Evolutionary conservation across 2,797 vertebrate genomes (phyloP).

Genomic region (Eulemur albifrons): DNA sequence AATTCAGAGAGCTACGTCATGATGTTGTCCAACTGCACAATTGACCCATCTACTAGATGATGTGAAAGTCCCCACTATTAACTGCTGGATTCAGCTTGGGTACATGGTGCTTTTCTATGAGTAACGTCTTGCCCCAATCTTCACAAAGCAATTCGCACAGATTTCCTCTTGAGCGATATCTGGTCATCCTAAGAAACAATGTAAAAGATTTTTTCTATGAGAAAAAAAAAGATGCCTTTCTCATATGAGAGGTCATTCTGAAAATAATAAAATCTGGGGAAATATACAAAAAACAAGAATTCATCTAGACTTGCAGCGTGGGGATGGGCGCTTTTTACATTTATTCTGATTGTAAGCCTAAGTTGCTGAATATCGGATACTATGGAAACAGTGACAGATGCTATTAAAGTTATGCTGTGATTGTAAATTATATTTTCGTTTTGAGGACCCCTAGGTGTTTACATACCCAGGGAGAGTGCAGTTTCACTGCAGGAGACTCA

Average conservation of each 20-base stretch:
- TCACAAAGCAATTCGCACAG: not conserved
- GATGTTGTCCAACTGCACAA: not conserved
- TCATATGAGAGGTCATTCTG: not conserved
- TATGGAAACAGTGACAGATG: constrained; percentile 9
- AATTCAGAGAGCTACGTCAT: not conserved
- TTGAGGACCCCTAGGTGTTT: constrained; percentile 23
- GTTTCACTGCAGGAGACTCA: constrained; percentile 28
- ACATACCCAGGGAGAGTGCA: not conserved
- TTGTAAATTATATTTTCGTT: constrained; percentile 60
- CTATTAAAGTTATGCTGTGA: not conserved
- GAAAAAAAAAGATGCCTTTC: not conserved
- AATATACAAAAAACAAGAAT: not conserved
- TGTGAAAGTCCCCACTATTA: not conserved
- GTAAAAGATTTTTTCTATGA: not conserved
- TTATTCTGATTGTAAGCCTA: constrained; percentile 21
- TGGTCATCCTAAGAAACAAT: not conserved
- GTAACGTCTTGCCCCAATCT: not conserved
- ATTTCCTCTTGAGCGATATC: not conserved
- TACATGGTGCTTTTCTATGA: not conserved
- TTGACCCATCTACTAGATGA: not conserved
- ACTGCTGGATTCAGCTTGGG: not conserved
- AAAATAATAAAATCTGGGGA: not conserved
- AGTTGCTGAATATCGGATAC: constrained; percentile 14
- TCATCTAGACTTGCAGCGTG: not conserved
- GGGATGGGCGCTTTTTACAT: not conserved